Evolutionary conservation across 2,888 invertebrate species (phyloP).

Genomic region (Ametastegia equiseti): DNA sequence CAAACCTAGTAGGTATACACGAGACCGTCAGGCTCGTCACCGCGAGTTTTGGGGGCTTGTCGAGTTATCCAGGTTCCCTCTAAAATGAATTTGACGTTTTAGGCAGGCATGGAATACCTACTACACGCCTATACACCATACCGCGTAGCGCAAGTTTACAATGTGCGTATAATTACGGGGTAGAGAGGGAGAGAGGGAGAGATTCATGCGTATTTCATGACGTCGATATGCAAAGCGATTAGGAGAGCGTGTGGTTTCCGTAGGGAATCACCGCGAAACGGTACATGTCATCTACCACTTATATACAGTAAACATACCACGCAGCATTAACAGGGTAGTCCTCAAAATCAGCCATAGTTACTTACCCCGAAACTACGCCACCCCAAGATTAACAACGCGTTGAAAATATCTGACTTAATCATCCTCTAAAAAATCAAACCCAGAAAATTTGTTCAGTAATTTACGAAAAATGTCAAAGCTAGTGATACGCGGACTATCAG

Average conservation of each 20-base stretch:
- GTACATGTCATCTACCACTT: not conserved
- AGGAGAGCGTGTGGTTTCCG: constrained; percentile 28
- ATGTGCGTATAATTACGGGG: constrained; percentile 32
- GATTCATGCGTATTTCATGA: constrained; percentile 13
- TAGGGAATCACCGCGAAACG: not conserved
- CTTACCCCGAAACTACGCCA: not conserved
- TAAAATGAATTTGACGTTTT: constrained; percentile 36
- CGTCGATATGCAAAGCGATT: constrained; percentile 31
- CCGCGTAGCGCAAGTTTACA: constrained; percentile 3
- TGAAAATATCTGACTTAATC: not conserved
- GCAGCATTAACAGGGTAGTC: not conserved
- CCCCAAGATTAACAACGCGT: not conserved
- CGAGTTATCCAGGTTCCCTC: constrained; percentile 7
- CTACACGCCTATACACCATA: not conserved
- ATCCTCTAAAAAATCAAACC: not conserved
- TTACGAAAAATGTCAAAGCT: too few relatives aligned
- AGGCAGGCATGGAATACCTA: not conserved
- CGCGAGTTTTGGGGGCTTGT: constrained; percentile 15
- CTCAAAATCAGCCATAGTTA: not conserved
- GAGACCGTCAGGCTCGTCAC: not conserved
- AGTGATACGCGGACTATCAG: too few relatives aligned
- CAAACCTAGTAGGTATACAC: not conserved
- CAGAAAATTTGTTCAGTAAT: not conserved
- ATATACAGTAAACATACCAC: not conserved
- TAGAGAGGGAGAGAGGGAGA: too few relatives aligned